These are phyloP conservation scores for Sapayoa aenigma DNA, from an alignment of 2,113 vertebrate genomes.

Conservation along the genomic window DNA sequence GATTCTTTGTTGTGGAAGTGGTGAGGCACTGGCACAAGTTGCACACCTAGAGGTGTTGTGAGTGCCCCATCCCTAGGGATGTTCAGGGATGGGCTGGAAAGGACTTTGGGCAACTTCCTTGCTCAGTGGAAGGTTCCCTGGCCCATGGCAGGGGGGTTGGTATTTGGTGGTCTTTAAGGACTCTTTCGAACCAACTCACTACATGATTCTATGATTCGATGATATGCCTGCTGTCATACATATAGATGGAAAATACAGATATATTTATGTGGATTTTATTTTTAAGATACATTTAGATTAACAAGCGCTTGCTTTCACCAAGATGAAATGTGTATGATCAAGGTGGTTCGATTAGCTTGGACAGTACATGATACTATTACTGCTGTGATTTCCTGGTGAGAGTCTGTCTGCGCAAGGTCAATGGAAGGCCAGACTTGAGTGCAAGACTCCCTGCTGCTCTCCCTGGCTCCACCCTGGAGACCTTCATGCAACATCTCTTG, in stretches of 20 bases:
- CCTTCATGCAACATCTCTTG: not conserved
- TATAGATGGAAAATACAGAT: not conserved
- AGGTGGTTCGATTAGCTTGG: not conserved
- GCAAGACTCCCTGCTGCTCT: not conserved
- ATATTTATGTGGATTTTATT: not conserved
- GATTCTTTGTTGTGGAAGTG: not conserved
- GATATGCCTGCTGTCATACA: not conserved
- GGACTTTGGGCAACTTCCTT: not conserved
- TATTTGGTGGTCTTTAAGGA: not conserved
- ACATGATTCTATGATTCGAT: not conserved
- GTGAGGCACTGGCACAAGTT: not conserved
- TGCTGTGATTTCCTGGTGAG: not conserved
- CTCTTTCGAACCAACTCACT: not conserved
- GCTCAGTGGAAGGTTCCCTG: not conserved
- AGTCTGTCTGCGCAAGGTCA: fast-evolving
- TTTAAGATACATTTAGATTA: not conserved
- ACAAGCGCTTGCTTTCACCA: not conserved
- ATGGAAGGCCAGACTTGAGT: not conserved
- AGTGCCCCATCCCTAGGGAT: not conserved
- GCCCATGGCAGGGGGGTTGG: not conserved
- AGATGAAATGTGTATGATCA: not conserved
- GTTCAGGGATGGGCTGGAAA: not conserved
- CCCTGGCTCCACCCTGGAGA: not conserved
- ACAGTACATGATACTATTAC: not conserved
- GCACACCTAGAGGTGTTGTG: not conserved